phyloP scores from a whole-genome alignment of 2,888 invertebrate genomes.

The Melieria omissa region DNA sequence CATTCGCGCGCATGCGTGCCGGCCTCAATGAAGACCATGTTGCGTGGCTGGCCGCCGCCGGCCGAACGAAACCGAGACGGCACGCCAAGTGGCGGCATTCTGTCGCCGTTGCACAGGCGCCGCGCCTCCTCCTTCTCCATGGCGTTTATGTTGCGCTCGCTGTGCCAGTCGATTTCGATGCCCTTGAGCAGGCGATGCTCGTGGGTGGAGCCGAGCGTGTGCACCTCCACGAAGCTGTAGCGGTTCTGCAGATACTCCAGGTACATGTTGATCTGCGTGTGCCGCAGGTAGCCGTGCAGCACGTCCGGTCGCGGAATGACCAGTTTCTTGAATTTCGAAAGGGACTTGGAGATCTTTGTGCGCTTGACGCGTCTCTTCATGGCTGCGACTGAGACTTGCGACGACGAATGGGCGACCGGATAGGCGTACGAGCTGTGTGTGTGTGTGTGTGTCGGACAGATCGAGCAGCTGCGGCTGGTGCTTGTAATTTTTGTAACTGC shows the following conservation, averaged over 20 bases:
- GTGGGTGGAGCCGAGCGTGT: constrained; percentile 59
- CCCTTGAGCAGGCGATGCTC: constrained; percentile 60
- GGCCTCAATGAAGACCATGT: constrained; percentile 64
- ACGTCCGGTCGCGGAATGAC: constrained; percentile 58
- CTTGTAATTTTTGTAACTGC: too few species aligned
- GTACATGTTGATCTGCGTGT: constrained; percentile 61
- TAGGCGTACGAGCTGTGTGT: too few species aligned
- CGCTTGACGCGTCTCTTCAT: constrained; percentile 14
- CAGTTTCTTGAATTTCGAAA: constrained; percentile 35
- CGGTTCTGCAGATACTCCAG: constrained; percentile 58
- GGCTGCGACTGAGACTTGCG: too few species aligned
- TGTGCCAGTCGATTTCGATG: constrained; percentile 62
- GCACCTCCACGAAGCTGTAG: constrained; percentile 57
- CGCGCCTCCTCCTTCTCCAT: constrained; percentile 37
- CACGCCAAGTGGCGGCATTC: background rate
- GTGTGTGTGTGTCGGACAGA: too few species aligned
- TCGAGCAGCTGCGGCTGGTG: too few species aligned
- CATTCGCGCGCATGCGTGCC: constrained; percentile 75
- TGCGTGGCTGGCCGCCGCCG: constrained; percentile 43
- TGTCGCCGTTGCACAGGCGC: constrained; percentile 24
- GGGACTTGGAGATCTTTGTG: background rate
- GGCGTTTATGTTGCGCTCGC: constrained; percentile 48
- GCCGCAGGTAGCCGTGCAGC: constrained; percentile 56
- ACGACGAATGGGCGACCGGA: too few species aligned
- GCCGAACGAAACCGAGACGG: background rate